Conservation (phyloP, 2,888 invertebrate species). For the Thymelicus acteon region DNA sequence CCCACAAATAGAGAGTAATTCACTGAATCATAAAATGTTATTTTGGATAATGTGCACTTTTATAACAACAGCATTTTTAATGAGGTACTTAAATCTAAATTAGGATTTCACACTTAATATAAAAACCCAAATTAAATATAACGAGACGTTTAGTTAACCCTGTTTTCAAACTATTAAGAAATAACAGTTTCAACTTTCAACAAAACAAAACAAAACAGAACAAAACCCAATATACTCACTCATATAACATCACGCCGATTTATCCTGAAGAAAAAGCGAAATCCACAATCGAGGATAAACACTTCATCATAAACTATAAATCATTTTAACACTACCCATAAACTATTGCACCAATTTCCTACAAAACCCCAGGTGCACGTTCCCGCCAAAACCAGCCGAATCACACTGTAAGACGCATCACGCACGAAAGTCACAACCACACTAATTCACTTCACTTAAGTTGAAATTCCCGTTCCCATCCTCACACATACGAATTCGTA, state of each 20-base stretch:
- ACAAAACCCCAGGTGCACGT: constrained; percentile 37
- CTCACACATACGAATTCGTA: constrained; percentile 43
- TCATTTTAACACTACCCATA: constrained; percentile 44
- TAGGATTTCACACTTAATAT: no score
- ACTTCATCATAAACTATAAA: constrained; percentile 63
- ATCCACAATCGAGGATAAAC: constrained; percentile 46
- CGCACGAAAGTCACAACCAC: constrained; percentile 61
- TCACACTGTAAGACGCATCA: constrained; percentile 62
- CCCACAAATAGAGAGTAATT: no score
- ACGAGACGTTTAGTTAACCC: no score
- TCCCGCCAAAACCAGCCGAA: constrained; percentile 70
- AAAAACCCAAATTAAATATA: no score
- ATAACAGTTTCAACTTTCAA: no score
- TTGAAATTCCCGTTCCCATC: constrained; percentile 55
- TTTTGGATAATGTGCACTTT: no score
- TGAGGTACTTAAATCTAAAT: no score
- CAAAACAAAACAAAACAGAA: neutral
- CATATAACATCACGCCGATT: constrained; percentile 73
- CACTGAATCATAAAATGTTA: no score
- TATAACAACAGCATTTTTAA: no score
- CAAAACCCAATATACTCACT: constrained; percentile 57
- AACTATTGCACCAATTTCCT: constrained; percentile 18
- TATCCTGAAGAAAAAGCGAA: constrained; percentile 56
- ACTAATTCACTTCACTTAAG: constrained; percentile 53
- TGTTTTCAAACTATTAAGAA: no score